Conservation (phyloP, 1,140 invertebrate genomes). For the Leptopilina clavipes region DNA sequence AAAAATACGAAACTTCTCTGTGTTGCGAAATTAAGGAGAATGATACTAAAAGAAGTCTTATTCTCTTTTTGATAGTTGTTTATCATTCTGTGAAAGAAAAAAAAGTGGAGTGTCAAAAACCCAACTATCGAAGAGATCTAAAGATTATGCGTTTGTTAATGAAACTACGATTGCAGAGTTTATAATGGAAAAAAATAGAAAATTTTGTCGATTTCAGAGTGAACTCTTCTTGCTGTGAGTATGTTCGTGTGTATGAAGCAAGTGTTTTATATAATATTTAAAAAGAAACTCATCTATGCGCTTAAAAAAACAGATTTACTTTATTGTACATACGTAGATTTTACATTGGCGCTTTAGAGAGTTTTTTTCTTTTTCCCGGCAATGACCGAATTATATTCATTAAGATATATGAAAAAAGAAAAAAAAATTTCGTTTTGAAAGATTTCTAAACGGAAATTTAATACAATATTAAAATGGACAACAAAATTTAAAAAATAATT, state of each 20-base stretch:
- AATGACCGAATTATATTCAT: slow-evolving; percentile 2
- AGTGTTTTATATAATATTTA: slow-evolving; percentile 26
- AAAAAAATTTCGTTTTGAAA: not conserved
- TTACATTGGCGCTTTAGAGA: slow-evolving; percentile 19
- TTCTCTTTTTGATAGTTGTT: slow-evolving; percentile 20
- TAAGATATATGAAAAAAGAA: not conserved
- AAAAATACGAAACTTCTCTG: not conserved
- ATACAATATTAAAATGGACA: too few species aligned
- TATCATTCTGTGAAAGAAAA: not conserved
- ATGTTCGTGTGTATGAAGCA: slow-evolving; percentile 24
- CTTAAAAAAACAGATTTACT: slow-evolving; percentile 24
- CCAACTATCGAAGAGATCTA: slow-evolving; percentile 5
- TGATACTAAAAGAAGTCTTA: slow-evolving; percentile 8
- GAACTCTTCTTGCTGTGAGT: slow-evolving; percentile 28
- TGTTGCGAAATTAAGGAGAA: not conserved
- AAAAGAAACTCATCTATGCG: slow-evolving; percentile 25
- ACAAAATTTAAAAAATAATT: not conserved
- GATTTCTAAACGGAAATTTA: not conserved
- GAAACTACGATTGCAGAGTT: slow-evolving; percentile 22
- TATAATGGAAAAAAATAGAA: slow-evolving; percentile 22
- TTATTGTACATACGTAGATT: slow-evolving; percentile 34
- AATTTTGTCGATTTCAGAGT: slow-evolving; percentile 4
- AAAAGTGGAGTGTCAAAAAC: slow-evolving; percentile 26
- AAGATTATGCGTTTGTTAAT: slow-evolving; percentile 28
- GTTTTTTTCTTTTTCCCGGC: not conserved